phyloP scores from a whole-genome alignment of 2,888 invertebrate genomes.

The Amphimallon solstitiale region DNA sequence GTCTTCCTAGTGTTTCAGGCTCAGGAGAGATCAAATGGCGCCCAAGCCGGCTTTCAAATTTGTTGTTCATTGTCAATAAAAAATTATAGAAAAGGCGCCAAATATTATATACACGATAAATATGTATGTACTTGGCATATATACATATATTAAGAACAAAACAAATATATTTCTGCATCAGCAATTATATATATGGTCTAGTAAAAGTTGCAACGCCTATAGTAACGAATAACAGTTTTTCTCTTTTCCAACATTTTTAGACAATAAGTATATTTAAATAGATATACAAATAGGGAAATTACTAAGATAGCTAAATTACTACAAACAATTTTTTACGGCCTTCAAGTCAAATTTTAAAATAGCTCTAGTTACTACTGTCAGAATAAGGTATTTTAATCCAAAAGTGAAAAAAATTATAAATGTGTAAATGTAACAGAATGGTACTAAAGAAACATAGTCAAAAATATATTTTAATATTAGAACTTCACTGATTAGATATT shows the following conservation, averaged over 20 bases:
- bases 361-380: no score
- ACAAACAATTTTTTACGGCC: no score
- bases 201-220: constrained; percentile 15
- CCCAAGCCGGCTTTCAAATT: constrained; percentile 39
- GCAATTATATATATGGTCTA: constrained; percentile 32
- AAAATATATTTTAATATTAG: no score
- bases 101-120: constrained; percentile 19
- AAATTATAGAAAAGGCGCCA: constrained; percentile 23
- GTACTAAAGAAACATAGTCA: no score
- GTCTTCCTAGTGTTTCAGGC: constrained; percentile 59
- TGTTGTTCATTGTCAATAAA: constrained; percentile 44
- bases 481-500: no score
- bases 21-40: constrained; percentile 39
- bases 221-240: constrained; percentile 32
- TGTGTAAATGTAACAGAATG: no score
- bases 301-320: no score
- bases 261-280: no score
- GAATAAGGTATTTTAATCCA: no score
- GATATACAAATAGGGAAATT: no score
- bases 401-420: no score
- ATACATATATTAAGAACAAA: constrained; percentile 25
- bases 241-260: background rate
- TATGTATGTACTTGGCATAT: constrained; percentile 31
- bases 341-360: no score
- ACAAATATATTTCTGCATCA: constrained; percentile 24